Evolutionary conservation across 2,797 vertebrate species (phyloP).

Genomic region (Spea hammondii): DNA sequence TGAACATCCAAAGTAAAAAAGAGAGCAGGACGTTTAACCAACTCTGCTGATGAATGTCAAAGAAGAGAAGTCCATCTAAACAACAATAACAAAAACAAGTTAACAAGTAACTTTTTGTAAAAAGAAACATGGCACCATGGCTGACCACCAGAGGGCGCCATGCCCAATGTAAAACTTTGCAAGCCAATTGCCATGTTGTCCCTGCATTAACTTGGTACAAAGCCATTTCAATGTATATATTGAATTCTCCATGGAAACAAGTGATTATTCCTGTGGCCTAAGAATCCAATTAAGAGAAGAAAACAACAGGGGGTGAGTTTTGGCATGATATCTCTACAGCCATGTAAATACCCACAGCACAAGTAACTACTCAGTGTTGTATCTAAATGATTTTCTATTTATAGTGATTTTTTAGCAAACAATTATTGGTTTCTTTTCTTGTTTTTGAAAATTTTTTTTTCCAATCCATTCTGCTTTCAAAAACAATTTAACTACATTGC

Average conservation of each 20-base stretch:
- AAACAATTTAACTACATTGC: background rate
- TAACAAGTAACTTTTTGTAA: background rate
- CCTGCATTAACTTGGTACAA: background rate
- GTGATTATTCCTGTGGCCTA: constrained; percentile 6
- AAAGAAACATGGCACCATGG: background rate
- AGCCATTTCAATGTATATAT: background rate
- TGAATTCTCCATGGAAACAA: constrained; percentile 23
- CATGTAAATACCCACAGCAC: constrained; percentile 1
- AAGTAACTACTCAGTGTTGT: background rate
- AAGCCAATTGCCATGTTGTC: constrained; percentile 2
- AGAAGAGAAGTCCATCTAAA: no score
- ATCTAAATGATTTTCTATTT: constrained; percentile 17
- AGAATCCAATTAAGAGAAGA: constrained; percentile 43
- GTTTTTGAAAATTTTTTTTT: background rate
- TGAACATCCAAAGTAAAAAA: no score
- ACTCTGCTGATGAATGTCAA: no score
- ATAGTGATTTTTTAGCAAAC: background rate
- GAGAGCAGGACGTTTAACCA: no score
- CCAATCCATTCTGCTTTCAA: background rate
- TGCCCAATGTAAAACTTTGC: constrained; percentile 30
- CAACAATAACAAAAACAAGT: no score
- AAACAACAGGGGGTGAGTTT: constrained; percentile 27
- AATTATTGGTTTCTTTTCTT: background rate
- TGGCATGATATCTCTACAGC: constrained; percentile 19
- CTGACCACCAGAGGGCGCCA: constrained; percentile 43